Percentiles rank a stretch among this genome's conserved stretches.
These are phyloP conservation scores for Thryonomys swinderianus DNA, from an alignment of 2,113 vertebrate genomes.

Conservation along the genomic window DNA sequence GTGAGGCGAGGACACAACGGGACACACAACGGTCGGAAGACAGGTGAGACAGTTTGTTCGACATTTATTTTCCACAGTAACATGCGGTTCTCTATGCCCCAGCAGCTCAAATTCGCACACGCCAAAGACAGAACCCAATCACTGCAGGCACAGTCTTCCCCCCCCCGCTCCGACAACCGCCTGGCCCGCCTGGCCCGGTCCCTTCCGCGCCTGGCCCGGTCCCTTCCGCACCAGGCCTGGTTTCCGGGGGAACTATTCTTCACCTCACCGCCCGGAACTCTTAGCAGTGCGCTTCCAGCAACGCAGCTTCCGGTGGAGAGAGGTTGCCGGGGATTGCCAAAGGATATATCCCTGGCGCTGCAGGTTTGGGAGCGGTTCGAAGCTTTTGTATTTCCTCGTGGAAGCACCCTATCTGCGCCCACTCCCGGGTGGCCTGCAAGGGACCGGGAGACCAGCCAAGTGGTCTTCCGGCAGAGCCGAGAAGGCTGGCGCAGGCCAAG, in stretches of 20 bases:
- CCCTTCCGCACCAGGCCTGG: neutral
- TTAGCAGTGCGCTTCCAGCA: neutral
- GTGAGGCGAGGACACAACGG: neutral
- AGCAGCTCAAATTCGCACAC: too few relatives aligned
- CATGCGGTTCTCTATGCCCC: neutral
- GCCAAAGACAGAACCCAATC: too few relatives aligned
- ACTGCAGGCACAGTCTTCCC: too few relatives aligned
- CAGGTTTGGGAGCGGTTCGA: neutral
- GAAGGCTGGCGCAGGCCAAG: neutral
- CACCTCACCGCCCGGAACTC: neutral
- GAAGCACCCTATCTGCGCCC: too few relatives aligned
- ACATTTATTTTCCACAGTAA: neutral
- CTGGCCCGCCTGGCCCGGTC: rapidly evolving
- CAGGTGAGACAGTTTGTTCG: too few relatives aligned
- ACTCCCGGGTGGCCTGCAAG: neutral
- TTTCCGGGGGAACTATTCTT: neutral
- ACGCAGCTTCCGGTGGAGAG: neutral
- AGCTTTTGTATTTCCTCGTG: too few relatives aligned
- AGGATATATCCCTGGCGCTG: neutral
- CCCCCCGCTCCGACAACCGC: neutral
- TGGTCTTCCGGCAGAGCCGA: neutral
- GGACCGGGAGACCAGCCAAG: neutral
- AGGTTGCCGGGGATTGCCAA: neutral
- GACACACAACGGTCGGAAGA: neutral
- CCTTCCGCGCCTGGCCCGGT: neutral